Evolutionary conservation across 2,888 invertebrate genomes (phyloP).

Genomic region (Rosalia funebris): DNA sequence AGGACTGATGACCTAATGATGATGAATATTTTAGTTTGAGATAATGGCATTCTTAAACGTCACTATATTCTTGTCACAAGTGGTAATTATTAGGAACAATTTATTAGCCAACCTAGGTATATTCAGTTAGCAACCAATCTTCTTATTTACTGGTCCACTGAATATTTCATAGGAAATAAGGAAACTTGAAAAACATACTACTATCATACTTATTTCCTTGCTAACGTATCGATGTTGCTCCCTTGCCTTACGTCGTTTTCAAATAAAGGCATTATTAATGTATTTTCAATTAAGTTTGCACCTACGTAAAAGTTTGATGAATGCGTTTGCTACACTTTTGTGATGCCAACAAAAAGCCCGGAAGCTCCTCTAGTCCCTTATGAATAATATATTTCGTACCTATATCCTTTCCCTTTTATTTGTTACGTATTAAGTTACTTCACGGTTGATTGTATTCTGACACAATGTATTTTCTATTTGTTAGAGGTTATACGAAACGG

Average conservation of each 20-base stretch:
- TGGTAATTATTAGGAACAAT: too few relatives aligned
- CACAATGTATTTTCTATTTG: not conserved
- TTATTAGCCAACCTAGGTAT: too few relatives aligned
- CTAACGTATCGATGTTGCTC: not conserved
- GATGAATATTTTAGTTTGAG: too few relatives aligned
- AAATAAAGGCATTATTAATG: conserved; percentile 5
- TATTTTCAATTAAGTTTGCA: not conserved
- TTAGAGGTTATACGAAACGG: not conserved
- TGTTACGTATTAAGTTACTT: not conserved
- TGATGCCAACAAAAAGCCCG: not conserved
- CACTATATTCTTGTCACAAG: too few relatives aligned
- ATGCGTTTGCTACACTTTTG: not conserved
- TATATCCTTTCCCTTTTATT: conserved; percentile 2
- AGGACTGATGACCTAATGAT: too few relatives aligned
- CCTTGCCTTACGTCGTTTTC: not conserved
- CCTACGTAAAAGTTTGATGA: conserved; percentile 5
- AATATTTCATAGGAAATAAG: too few relatives aligned
- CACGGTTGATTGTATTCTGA: not conserved
- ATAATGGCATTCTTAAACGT: too few relatives aligned
- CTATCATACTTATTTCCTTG: too few relatives aligned
- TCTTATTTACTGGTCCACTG: too few relatives aligned
- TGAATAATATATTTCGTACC: conserved; percentile 1
- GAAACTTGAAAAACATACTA: too few relatives aligned
- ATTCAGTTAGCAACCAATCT: too few relatives aligned
- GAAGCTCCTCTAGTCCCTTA: not conserved